Evolutionary conservation across 53 echinoderm and acorn worm genomes (phyloP).

Genomic region (Stichopus horrens): DNA sequence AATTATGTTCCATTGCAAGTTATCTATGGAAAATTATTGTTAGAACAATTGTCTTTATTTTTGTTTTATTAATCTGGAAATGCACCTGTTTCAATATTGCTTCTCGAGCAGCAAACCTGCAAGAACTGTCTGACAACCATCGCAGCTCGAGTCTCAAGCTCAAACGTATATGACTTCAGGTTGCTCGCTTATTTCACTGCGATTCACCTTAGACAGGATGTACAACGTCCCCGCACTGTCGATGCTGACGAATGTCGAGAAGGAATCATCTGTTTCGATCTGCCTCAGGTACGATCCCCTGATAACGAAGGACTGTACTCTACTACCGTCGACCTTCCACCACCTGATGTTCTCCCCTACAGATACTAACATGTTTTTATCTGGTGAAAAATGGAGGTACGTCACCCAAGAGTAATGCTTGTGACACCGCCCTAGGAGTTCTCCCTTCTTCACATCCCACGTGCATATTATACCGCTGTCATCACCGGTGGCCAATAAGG

Average conservation of each 20-base stretch:
- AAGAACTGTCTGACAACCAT: too few species aligned
- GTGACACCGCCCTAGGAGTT: slow-evolving; percentile 44
- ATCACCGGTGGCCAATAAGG: slow-evolving; percentile 75
- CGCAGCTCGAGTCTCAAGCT: too few species aligned
- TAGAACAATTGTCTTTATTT: too few species aligned
- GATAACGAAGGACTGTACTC: slow-evolving; percentile 77
- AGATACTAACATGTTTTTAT: slow-evolving; percentile 72
- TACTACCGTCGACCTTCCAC: slow-evolving; percentile 77
- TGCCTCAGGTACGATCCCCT: slow-evolving; percentile 75
- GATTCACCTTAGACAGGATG: slow-evolving; percentile 56
- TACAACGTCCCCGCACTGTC: slow-evolving; percentile 90
- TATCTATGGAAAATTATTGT: too few species aligned
- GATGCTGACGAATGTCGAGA: slow-evolving; percentile 78
- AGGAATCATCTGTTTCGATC: slow-evolving; percentile 59
- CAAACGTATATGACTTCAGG: slow-evolving; percentile 25
- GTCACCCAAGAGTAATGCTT: slow-evolving; percentile 92
- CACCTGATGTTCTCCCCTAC: slow-evolving; percentile 90
- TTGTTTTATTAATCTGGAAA: too few species aligned
- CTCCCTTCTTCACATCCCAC: slow-evolving; percentile 65
- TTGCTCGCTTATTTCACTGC: background rate
- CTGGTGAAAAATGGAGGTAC: slow-evolving; percentile 73
- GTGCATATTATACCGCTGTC: slow-evolving; percentile 73
- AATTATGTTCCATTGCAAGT: too few species aligned
- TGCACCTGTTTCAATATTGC: too few species aligned
- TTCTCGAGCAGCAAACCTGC: too few species aligned